Base-by-base conservation (phyloP, 1,140 invertebrate genomes). In the Aphelenchoides fujianensis region DNA sequence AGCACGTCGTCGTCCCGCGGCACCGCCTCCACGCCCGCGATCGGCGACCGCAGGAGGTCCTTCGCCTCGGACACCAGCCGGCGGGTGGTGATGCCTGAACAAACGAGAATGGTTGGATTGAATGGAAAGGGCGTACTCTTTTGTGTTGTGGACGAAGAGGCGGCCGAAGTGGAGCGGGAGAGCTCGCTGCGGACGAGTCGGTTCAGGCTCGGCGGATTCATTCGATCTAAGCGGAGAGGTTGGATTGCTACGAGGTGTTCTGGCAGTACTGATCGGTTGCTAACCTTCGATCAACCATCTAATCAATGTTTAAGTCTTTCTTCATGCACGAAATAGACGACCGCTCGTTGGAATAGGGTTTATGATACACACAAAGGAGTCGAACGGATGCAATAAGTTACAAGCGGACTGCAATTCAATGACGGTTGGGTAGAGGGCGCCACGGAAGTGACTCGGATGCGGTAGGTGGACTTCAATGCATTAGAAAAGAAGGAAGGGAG, bases 1-100 rank as follows among this genome's bases (percentile, higher is more conserved):
- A 77, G 61, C 23, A 75, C 76, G 52, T 68, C 59, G 12, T 75
- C 74, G 48, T 76, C 67, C n/a, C 71, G 57, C 27, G 74, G 74
- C 5, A 19, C 62, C 5, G 62, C 62, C 19, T 52, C 31, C 16
- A 31, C 52, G 27, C 62, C 62, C 7, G 3, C 67, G 5, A 66
- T 23, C 61, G 62, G 62, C 23, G 52, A 19, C 7, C 61, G 5
- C 7, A 16, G 5, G 16, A 66, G 30, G 27, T 36, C 23, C 30
- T 66, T 19, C 67, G 61, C 61, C 19, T 66, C 62, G 23, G 16
- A 5, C 67, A 66, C 5, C 5, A 66, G 62, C 67, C 27, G n/a
- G 5, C 27, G 3, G 5, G 3, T 67, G 61, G 30, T 5, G 61
- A 66, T 28, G 30, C 62, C 62, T 66, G 67, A 66, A 66, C 62